Conservation (phyloP, 2,888 invertebrate genomes). For the Hesperia comma region DNA sequence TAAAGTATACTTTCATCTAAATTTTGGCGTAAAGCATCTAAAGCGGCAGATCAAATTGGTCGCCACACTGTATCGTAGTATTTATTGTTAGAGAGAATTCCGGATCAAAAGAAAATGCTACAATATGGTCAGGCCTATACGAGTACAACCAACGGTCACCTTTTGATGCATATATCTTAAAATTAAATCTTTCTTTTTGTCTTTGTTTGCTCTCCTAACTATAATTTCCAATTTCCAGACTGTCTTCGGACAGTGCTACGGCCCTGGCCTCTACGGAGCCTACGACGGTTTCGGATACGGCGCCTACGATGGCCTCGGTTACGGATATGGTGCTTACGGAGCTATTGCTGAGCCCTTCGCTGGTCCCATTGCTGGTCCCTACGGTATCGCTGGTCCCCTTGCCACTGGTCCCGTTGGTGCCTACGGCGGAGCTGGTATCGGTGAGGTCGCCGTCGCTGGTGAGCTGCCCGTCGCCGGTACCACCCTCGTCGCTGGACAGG, state of each 20-base stretch:
- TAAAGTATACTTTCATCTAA: conserved; percentile 25
- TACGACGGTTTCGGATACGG: conserved; percentile 21
- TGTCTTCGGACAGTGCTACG: conserved; percentile 38
- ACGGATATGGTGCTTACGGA: conserved; percentile 9
- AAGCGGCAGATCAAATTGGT: too few relatives aligned
- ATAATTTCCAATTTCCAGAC: conserved; percentile 37
- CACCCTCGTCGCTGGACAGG: conserved; percentile 45
- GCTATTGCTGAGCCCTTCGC: conserved; percentile 31
- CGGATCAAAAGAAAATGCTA: too few relatives aligned
- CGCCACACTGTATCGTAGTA: too few relatives aligned
- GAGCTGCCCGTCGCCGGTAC: conserved; percentile 49
- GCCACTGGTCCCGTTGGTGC: conserved; percentile 38
- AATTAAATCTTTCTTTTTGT: too few relatives aligned
- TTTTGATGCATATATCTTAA: too few relatives aligned
- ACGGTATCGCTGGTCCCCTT: conserved; percentile 16
- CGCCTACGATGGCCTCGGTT: not conserved
- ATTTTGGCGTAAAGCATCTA: too few relatives aligned
- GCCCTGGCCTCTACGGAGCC: conserved; percentile 41
- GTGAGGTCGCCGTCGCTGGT: conserved; percentile 53
- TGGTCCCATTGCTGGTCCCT: conserved; percentile 39
- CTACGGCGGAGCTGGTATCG: conserved; percentile 51
- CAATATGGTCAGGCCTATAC: too few relatives aligned
- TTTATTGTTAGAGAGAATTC: too few relatives aligned
- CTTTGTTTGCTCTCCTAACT: too few relatives aligned
- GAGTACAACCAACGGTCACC: too few relatives aligned